A percentile compares a stretch with the other conserved stretches of the same genome.
These are phyloP conservation scores for Limnephilus marmoratus DNA, from an alignment of 2,888 invertebrate species.

Conservation along the genomic window DNA sequence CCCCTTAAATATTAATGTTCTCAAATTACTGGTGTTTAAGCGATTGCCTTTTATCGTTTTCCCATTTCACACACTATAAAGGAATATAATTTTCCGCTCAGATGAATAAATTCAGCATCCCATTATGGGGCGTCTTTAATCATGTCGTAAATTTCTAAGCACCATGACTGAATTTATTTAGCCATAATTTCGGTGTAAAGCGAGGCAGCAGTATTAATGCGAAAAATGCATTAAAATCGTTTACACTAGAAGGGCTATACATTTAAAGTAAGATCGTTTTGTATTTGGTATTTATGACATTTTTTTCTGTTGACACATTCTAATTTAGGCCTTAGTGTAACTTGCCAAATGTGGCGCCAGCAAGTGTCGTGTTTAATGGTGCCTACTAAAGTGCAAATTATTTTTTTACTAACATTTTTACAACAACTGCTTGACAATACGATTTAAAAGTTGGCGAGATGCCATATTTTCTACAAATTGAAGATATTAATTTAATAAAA, in stretches of 20 bases:
- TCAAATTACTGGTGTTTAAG: conserved; percentile 16
- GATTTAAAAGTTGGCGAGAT: neutral
- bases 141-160: conserved; percentile 64
- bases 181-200: conserved; percentile 62
- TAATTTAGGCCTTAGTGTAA: neutral
- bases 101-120: conserved; percentile 64
- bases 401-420: neutral
- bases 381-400: neutral
- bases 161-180: conserved; percentile 61
- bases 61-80: conserved; percentile 48
- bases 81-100: conserved; percentile 57
- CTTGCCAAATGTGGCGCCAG: neutral
- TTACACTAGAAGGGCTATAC: neutral
- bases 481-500: too few relatives aligned
- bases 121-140: conserved; percentile 65
- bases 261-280: neutral
- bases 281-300: neutral
- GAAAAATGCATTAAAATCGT: conserved; percentile 6
- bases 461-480: neutral
- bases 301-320: neutral
- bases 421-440: neutral
- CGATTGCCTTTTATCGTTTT: conserved; percentile 46
- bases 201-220: conserved; percentile 53
- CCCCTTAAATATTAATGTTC: conserved; percentile 30
- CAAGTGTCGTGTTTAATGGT: neutral